These are phyloP conservation scores for Pterostichus madidus DNA, from an alignment of 2,888 invertebrate species.

Conservation along the genomic window DNA sequence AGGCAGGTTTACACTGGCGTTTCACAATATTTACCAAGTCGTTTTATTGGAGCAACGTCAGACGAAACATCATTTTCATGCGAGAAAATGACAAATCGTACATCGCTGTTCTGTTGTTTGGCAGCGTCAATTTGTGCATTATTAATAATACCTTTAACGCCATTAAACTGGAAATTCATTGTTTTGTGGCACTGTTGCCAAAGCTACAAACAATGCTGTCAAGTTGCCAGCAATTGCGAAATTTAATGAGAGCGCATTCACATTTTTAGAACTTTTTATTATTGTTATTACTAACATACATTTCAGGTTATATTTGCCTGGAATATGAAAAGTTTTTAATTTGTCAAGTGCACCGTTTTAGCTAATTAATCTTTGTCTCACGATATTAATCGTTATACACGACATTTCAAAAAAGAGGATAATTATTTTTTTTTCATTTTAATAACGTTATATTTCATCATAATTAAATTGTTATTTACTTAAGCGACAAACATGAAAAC, in stretches of 20 bases:
- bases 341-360: neutral
- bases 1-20: conserved; percentile 37
- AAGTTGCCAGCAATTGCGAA: conserved; percentile 27
- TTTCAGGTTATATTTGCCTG: neutral
- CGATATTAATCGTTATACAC: conserved; percentile 1
- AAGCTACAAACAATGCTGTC: conserved; percentile 1
- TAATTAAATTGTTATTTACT: conserved; percentile 6
- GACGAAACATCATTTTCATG: conserved; percentile 32
- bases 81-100: conserved; percentile 24
- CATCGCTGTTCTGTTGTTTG: neutral
- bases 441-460: neutral
- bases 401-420: neutral
- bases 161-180: conserved; percentile 21
- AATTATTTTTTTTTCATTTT: neutral
- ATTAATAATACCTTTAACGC: conserved; percentile 18
- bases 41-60: conserved; percentile 31
- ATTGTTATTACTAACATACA: neutral
- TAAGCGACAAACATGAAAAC: neutral
- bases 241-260: conserved; percentile 19
- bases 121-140: conserved; percentile 26
- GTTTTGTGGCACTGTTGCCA: conserved; percentile 25
- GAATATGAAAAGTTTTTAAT: conserved; percentile 2
- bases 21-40: conserved; percentile 42
- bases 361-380: conserved; percentile 14
- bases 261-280: neutral